A percentile compares a stretch with the other conserved stretches of the same genome.
phyloP scores from a whole-genome alignment of 2,797 vertebrate species.

The Sebastolobus alascanus region DNA sequence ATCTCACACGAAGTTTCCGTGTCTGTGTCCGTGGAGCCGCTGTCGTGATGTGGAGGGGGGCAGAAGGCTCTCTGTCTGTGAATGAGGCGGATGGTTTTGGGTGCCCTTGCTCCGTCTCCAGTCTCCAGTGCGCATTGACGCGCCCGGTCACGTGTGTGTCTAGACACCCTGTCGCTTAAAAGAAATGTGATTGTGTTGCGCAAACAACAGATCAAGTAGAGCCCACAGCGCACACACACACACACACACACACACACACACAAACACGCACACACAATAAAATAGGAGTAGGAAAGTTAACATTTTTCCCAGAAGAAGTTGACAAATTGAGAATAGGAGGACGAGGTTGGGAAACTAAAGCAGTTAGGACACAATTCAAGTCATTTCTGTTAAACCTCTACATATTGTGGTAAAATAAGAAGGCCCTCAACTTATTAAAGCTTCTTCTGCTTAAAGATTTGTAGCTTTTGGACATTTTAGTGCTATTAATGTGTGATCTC shows the following conservation, averaged over 20 bases:
- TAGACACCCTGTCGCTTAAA: conserved; percentile 98
- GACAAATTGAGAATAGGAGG: conserved; percentile 17
- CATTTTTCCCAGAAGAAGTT: conserved; percentile 61
- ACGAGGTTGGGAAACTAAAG: neutral
- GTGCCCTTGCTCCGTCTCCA: conserved; percentile 84
- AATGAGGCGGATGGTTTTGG: conserved; percentile 82
- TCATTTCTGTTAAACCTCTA: neutral
- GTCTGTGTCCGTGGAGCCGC: conserved; percentile 65
- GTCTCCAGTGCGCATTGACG: conserved; percentile 91
- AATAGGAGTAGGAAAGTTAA: conserved; percentile 51
- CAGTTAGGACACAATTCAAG: neutral
- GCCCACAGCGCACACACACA: conserved; percentile 75
- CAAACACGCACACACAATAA: neutral
- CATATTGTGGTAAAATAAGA: neutral
- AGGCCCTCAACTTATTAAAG: neutral
- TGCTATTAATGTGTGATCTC: no score
- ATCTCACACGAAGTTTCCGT: conserved; percentile 72
- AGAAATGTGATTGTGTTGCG: conserved; percentile 95
- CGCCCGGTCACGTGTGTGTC: conserved; percentile 95
- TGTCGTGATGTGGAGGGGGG: conserved; percentile 71
- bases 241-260: neutral
- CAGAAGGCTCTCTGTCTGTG: conserved; percentile 60
- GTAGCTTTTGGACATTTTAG: neutral
- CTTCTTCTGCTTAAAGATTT: neutral
- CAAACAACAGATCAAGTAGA: conserved; percentile 93